A percentile compares a stretch with the other conserved stretches of the same genome.
phyloP scores from a whole-genome alignment of 1,140 invertebrate species.

The Aphelenchoides besseyi region DNA sequence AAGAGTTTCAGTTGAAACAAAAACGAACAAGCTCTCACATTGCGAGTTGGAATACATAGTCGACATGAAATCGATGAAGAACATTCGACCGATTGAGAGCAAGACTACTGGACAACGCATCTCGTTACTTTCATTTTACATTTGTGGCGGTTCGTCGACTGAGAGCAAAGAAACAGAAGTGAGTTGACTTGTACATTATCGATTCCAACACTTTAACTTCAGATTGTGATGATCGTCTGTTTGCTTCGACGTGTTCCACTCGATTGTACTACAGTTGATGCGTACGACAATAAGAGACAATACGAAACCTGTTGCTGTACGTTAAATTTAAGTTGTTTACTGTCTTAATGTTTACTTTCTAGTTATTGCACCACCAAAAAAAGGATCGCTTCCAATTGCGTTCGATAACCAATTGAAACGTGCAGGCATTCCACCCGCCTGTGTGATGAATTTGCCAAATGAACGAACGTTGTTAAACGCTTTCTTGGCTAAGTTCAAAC shows the following conservation, averaged over 20 bases:
- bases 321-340: conserved; percentile 7
- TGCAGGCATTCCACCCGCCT: conserved; percentile 15
- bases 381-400: conserved; percentile 39
- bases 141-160: conserved; percentile 27
- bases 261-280: background rate
- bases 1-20: conserved; percentile 15
- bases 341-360: conserved; percentile 19
- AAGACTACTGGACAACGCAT: conserved; percentile 14
- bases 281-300: conserved; percentile 7
- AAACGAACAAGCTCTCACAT: conserved; percentile 26
- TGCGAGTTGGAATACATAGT: conserved; percentile 41
- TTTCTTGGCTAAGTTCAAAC: conserved; percentile 77
- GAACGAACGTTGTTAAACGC: conserved; percentile 80
- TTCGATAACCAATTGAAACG: conserved; percentile 33
- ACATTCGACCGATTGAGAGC: background rate
- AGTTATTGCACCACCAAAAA: conserved; percentile 35
- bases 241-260: background rate
- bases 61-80: conserved; percentile 29
- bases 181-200: conserved; percentile 18
- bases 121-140: conserved; percentile 30
- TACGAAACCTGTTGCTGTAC: conserved; percentile 17
- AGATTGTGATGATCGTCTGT: conserved; percentile 50
- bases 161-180: conserved; percentile 33
- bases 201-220: background rate
- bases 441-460: conserved; percentile 62